Conservation (phyloP, 2,113 vertebrate species). For the Eulemur macaco region DNA sequence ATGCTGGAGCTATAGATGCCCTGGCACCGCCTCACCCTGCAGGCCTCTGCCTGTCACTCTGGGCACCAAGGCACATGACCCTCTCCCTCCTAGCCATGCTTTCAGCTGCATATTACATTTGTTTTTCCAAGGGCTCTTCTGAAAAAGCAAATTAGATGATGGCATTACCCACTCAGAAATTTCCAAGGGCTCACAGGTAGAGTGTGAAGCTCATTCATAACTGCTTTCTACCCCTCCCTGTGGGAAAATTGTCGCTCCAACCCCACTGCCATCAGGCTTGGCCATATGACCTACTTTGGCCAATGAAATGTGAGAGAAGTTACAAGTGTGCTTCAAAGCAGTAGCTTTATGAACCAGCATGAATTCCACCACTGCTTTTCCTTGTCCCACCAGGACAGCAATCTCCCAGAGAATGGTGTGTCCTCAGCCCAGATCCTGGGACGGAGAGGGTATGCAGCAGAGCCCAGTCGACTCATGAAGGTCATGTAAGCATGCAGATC, state of each 20-base stretch:
- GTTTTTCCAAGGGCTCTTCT: neutral
- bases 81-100: neutral
- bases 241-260: neutral
- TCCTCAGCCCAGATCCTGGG: neutral
- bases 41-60: neutral
- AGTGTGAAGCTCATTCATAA: neutral
- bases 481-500: neutral
- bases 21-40: neutral
- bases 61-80: neutral
- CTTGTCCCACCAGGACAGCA: neutral
- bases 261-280: neutral
- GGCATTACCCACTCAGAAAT: neutral
- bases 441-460: neutral
- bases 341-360: neutral
- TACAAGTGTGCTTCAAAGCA: neutral
- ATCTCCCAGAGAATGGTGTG: neutral
- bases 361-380: neutral
- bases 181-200: neutral
- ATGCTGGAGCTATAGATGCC: neutral
- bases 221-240: neutral
- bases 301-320: slow-evolving; percentile 2
- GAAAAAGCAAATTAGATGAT: neutral
- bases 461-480: neutral
- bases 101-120: neutral
- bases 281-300: neutral